Evolutionary conservation across 2,797 vertebrate genomes (phyloP), one percentile per base, ranked within the genome.

Genomic region (Sus cebifrons): DNA sequence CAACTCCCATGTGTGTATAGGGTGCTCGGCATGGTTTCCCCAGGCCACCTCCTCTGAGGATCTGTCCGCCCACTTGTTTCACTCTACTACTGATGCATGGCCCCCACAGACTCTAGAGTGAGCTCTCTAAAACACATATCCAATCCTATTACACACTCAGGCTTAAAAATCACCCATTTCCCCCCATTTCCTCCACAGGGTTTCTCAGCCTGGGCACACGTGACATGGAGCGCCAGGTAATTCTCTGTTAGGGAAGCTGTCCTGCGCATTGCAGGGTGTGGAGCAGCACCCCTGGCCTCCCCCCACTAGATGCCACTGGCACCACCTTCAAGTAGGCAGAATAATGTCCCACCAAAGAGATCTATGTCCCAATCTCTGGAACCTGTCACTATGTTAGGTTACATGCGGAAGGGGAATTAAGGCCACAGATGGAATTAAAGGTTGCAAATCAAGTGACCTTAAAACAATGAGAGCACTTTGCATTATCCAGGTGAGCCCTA

Each of bases 381-480:
- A 64, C 25, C 58, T 64, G 62, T 87, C 54, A 81, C 36, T 77
- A 58, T 8, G n/a, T 64, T 68, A 9, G n/a, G 15, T 56, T 58
- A n/a, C 68, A 64, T 25, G 78, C 27, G 70, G 94, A 92, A 23
- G 23, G 21, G 60, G 17, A 88, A 73, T 54, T 85, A 68, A 82
- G 60, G 62, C 67, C 95, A 67, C 65, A 81, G 36, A 27, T 56
- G 49, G 60, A 94, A 92, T 73, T 82, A 93, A 92, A 68, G 8
- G 27, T 62, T 68, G 29, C 85, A 92, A 65, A 90, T 90, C 49
- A 94, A 65, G 36, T n/a, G 9, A 56, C 32, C 21, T 93, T 85
- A 52, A 81, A 81, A 84, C 54, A 84, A 44, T 85, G 85, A 92
- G 67, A 91, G 58, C 74, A 91, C 15, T 36, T 70, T 86, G 91